These are phyloP conservation scores for Mastigias papua DNA, from an alignment of 30 jellyfish, hydroid and myxozoan genomes.

Conservation along the genomic window DNA sequence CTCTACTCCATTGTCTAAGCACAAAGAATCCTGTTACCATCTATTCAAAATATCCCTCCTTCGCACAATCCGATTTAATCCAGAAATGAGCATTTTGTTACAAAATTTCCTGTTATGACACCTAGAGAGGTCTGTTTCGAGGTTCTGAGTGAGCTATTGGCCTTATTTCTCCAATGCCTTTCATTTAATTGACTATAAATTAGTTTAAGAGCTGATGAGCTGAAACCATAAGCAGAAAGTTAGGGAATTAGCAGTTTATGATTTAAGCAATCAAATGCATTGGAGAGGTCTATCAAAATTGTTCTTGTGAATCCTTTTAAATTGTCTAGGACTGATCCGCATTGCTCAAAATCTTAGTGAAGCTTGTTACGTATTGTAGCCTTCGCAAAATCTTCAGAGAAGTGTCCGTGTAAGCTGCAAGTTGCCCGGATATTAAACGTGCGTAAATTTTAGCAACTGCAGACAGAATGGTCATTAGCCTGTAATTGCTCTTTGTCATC, in stretches of 20 bases:
- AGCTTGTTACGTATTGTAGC: constrained; percentile 32
- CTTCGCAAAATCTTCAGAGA: constrained; percentile 40
- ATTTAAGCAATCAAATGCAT: constrained; percentile 48
- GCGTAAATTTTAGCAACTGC: constrained; percentile 28
- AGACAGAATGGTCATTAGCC: constrained; percentile 48
- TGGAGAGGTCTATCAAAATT: constrained; percentile 38
- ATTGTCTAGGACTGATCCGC: constrained; percentile 24
- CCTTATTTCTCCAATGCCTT: constrained; percentile 11
- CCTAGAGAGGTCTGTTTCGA: constrained; percentile 4
- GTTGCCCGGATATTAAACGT: constrained; percentile 18
- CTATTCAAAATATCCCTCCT: no score
- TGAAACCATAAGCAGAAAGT: constrained; percentile 42
- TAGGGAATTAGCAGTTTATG: constrained; percentile 50
- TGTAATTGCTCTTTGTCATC: constrained; percentile 29
- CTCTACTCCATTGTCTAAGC: no score
- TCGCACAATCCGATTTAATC: no score
- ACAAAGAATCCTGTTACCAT: no score
- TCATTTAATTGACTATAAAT: constrained; percentile 17
- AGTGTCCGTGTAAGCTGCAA: background rate
- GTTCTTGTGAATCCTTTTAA: constrained; percentile 30
- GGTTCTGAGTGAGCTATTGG: constrained; percentile 37
- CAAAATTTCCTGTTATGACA: no score
- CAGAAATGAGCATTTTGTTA: no score
- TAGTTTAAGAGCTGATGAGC: constrained; percentile 24
- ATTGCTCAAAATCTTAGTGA: constrained; percentile 18